phyloP scores from a whole-genome alignment of 2,888 invertebrate genomes.

The Hydrotaea diabolus region DNA sequence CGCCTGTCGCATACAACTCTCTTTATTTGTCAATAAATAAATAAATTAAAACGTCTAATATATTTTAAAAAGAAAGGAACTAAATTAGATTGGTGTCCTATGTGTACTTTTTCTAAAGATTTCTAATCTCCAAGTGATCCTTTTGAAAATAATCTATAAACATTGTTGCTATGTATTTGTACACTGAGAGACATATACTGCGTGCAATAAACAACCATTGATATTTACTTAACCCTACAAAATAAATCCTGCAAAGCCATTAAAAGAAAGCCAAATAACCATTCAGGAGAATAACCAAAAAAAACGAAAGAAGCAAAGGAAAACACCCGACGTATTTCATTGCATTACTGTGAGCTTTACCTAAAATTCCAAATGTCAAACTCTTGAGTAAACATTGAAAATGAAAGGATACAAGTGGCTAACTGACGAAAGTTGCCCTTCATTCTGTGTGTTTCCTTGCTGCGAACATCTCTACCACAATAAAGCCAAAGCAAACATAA shows the following conservation, averaged over 20 bases:
- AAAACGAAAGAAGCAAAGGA: not conserved
- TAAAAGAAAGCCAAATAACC: slow-evolving; percentile 37
- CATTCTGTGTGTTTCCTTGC: not conserved
- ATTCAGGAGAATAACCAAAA: slow-evolving; percentile 38
- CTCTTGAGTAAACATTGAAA: slow-evolving; percentile 45
- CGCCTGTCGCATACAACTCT: too few species aligned
- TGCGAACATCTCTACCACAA: slow-evolving; percentile 6
- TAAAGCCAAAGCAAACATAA: slow-evolving; percentile 49
- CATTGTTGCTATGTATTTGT: not conserved
- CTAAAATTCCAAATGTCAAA: slow-evolving; percentile 58
- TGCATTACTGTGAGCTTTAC: slow-evolving; percentile 54
- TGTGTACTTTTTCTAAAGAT: not conserved
- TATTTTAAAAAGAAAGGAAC: too few species aligned
- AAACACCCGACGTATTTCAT: slow-evolving; percentile 27
- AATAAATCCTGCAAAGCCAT: slow-evolving; percentile 39
- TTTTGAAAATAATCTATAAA: slow-evolving; percentile 3
- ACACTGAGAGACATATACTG: too few species aligned
- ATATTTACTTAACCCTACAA: slow-evolving; percentile 23
- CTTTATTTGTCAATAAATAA: too few species aligned
- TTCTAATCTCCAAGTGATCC: not conserved
- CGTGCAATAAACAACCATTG: slow-evolving; percentile 31
- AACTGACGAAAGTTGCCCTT: slow-evolving; percentile 32
- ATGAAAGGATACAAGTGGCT: slow-evolving; percentile 51
- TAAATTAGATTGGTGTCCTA: not conserved
- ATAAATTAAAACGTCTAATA: too few species aligned